Conservation (phyloP, 1,140 invertebrate species). For the Thaumatotibia leucotreta region DNA sequence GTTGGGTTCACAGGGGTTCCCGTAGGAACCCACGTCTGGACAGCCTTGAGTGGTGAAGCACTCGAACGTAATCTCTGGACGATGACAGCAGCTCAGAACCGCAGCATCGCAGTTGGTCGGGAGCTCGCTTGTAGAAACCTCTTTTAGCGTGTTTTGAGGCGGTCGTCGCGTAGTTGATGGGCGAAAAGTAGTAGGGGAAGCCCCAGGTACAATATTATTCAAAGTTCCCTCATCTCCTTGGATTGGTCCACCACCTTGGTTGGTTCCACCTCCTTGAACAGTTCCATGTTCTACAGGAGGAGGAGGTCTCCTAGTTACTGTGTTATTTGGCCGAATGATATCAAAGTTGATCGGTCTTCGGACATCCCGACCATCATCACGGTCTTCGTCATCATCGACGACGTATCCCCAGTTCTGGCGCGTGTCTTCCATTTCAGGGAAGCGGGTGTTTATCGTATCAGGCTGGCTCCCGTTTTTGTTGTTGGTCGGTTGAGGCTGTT, state of each 20-base stretch:
- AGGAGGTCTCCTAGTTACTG: constrained; percentile 23
- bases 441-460: constrained; percentile 15
- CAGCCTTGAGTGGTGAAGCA: constrained; percentile 83
- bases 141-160: constrained; percentile 22
- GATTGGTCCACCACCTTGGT: constrained; percentile 19
- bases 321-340: constrained; percentile 24
- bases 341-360: constrained; percentile 32
- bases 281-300: constrained; percentile 23
- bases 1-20: constrained; percentile 78
- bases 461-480: not conserved
- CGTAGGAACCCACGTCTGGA: constrained; percentile 79
- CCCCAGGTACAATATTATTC: not conserved
- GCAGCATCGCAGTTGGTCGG: constrained; percentile 81
- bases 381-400: constrained; percentile 21
- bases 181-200: constrained; percentile 5
- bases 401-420: constrained; percentile 42
- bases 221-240: constrained; percentile 13
- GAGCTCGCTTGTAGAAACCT: constrained; percentile 15
- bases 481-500: not conserved
- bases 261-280: constrained; percentile 17
- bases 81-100: constrained; percentile 81
- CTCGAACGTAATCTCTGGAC: constrained; percentile 51
- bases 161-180: constrained; percentile 6
- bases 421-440: constrained; percentile 40
- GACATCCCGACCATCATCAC: constrained; percentile 24